These are phyloP conservation scores for Nannoperca obscura DNA, from an alignment of 2,797 vertebrate genomes.

Conservation along the genomic window DNA sequence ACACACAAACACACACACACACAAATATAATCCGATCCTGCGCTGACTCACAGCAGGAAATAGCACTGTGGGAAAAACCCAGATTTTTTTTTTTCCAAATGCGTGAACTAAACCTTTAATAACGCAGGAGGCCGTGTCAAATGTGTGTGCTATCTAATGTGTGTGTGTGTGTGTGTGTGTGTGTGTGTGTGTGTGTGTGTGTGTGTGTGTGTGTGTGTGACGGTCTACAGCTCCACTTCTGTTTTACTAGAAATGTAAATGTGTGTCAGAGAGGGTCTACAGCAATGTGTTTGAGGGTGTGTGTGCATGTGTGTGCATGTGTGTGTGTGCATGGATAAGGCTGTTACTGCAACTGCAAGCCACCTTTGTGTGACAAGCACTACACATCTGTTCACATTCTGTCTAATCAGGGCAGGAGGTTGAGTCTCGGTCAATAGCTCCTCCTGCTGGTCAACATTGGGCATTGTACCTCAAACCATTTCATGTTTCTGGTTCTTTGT, in stretches of 20 bases:
- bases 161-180: background rate
- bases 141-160: background rate
- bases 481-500: background rate
- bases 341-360: constrained; percentile 4
- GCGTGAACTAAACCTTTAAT: background rate
- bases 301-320: background rate
- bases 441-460: constrained; percentile 3
- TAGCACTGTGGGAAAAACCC: constrained; percentile 5
- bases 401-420: background rate
- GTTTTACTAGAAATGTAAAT: background rate
- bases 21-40: constrained; percentile 9
- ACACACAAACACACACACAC: background rate
- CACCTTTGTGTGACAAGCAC: background rate
- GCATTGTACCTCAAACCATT: background rate
- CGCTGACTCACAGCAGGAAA: constrained; percentile 17
- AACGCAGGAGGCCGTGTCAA: background rate
- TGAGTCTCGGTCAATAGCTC: constrained; percentile 1
- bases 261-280: background rate
- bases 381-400: constrained; percentile 25
- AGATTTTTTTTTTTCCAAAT: background rate
- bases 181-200: background rate
- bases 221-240: background rate
- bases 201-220: background rate
- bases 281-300: background rate
- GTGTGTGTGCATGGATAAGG: background rate